Conservation (phyloP, 1,140 invertebrate species). For the Wasmannia auropunctata region DNA sequence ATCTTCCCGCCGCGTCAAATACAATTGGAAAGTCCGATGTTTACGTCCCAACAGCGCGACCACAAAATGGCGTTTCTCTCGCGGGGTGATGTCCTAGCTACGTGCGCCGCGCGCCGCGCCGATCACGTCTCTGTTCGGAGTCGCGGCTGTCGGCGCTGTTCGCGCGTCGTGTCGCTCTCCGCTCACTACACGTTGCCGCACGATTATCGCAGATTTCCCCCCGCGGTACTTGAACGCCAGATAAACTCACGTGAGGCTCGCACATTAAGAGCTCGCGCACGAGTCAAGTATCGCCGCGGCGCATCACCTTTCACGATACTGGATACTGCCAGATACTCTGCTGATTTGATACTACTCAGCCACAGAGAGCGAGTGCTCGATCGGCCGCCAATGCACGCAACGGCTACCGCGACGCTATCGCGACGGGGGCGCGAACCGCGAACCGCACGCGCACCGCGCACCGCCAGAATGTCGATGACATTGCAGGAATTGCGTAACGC, state of each 20-base stretch:
- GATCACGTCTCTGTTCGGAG: not conserved
- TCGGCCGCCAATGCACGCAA: no score
- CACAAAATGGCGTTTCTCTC: slow-evolving; percentile 78
- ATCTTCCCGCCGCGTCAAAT: slow-evolving; percentile 47
- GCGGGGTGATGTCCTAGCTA: slow-evolving; percentile 14
- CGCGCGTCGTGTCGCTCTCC: not conserved
- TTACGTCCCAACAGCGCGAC: slow-evolving; percentile 72
- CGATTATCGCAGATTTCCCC: not conserved
- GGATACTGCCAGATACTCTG: no score
- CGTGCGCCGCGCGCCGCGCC: not conserved
- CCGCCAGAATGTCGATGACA: no score
- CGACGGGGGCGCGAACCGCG: no score
- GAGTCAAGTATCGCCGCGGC: not conserved
- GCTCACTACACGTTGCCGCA: not conserved
- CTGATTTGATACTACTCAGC: no score
- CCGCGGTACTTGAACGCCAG: not conserved
- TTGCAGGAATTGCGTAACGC: no score
- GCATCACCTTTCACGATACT: slow-evolving; percentile 20
- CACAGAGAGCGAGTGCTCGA: no score
- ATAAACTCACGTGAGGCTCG: not conserved
- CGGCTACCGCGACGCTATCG: no score
- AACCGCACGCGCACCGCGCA: no score
- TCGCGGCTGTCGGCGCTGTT: not conserved
- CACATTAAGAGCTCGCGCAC: not conserved
- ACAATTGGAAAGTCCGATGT: slow-evolving; percentile 78